Percentiles rank a stretch among this genome's conserved stretches.
Conservation (phyloP, 2,888 invertebrate genomes). For the Seladonia tumulorum region DNA sequence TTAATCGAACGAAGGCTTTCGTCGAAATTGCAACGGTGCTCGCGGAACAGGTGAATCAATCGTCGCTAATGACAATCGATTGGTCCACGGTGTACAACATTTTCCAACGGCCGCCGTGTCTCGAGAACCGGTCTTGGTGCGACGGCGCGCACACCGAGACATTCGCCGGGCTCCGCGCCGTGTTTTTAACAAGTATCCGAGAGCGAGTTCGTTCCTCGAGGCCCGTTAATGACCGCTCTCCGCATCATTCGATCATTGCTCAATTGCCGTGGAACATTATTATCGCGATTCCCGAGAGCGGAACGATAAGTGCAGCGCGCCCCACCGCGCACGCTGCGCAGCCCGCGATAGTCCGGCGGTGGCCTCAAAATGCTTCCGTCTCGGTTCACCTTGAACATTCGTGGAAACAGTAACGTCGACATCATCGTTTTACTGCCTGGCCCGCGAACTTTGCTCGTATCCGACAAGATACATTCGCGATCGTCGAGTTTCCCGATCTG, state of each 20-base stretch:
- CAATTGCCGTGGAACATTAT: slow-evolving; percentile 56
- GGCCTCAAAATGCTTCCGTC: slow-evolving; percentile 13
- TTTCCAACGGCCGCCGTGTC: slow-evolving; percentile 7
- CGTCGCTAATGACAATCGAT: slow-evolving; percentile 14
- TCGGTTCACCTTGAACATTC: slow-evolving; percentile 10
- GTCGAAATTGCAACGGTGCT: background rate
- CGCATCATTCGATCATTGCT: slow-evolving; percentile 58
- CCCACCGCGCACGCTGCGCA: slow-evolving; percentile 21
- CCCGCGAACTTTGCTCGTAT: background rate
- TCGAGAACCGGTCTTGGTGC: slow-evolving; percentile 31
- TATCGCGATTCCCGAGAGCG: slow-evolving; percentile 53
- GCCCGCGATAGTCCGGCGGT: background rate
- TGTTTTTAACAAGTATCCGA: slow-evolving; percentile 35
- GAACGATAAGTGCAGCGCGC: slow-evolving; percentile 51
- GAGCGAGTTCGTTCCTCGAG: slow-evolving; percentile 26
- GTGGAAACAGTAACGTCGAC: background rate
- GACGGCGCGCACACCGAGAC: background rate
- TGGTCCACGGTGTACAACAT: background rate
- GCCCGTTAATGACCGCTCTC: slow-evolving; percentile 45
- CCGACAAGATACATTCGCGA: background rate
- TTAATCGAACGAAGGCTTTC: background rate
- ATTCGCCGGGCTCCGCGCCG: slow-evolving; percentile 5
- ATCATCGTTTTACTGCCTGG: background rate
- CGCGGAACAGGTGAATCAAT: background rate
- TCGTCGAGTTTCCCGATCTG: background rate